Base-by-base conservation (phyloP, 92 coral and sea anemone genomes). In the Parazoanthus darwini region DNA sequence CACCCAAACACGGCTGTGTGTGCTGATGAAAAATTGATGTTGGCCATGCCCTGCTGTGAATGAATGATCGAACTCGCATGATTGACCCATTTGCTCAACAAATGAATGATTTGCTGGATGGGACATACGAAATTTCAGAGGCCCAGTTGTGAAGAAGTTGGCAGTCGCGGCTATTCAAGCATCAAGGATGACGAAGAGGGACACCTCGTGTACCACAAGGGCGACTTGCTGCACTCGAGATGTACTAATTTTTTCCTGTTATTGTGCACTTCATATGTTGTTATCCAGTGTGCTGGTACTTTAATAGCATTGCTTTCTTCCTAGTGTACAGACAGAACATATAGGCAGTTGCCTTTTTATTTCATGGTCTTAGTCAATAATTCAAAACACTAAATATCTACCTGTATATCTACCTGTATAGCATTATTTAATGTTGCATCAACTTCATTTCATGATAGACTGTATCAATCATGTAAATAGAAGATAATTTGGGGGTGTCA, bases 201-300 rank as follows among this genome's bases (percentile, higher is more conserved):
- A 65, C 99, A 97, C 92, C 98, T 97, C 87, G 86, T 92, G 77
- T 97, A 93, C 90, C 98, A 94, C 63, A 90, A 91, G 89, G 99
- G 99, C 87, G 99, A 97, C 93, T 81, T 94, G 92, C 96, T 97
- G 91, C 94, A 97, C 88, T 94, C 98, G 89, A 97, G 99, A 97
- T 97, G 99, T 97, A 97, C 93, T 93, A 93, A 91, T 80, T 88
- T 94, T 84, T 89, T 90, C 81, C 92, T 91, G 82, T 92, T 92
- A 87, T 79, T 90, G 86, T 89, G 92, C 92, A 86, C 84, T 91
- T 83, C 89, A 86, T 86, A 91, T 89, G 81, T 85, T 86, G 91
- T 90, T 89, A 89, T 33, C 50, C 89, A 76, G 38, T 76, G 72
- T 78, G 11, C 81, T 33, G 70, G 56, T 63, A 36, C 75, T 58